Evolutionary conservation across 2,797 vertebrate genomes (phyloP).

Genomic region (Myotis daubentonii): DNA sequence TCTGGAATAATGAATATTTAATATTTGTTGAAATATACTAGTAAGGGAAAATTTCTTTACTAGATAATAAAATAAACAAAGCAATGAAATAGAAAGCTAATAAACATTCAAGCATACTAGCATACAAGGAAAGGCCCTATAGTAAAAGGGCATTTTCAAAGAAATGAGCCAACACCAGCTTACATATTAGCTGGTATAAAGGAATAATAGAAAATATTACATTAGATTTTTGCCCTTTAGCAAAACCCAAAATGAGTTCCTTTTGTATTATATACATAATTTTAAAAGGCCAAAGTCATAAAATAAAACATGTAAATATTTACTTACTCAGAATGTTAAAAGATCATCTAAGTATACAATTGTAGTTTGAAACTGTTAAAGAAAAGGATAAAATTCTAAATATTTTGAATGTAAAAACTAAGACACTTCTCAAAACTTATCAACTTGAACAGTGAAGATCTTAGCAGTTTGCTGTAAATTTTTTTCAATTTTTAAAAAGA

Average conservation of each 20-base stretch:
- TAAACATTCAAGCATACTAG: background rate
- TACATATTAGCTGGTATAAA: background rate
- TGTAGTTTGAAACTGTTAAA: slow-evolving; percentile 71
- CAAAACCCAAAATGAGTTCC: background rate
- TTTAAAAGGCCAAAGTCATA: slow-evolving; percentile 38
- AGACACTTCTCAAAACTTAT: slow-evolving; percentile 24
- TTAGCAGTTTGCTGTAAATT: background rate
- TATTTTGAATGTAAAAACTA: slow-evolving; percentile 20
- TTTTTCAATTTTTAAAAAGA: background rate
- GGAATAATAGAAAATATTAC: background rate
- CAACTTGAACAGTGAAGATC: slow-evolving; percentile 42
- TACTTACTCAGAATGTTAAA: slow-evolving; percentile 76
- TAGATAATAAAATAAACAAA: background rate
- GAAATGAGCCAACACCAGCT: background rate
- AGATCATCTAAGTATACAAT: slow-evolving; percentile 63
- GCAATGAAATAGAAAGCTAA: background rate
- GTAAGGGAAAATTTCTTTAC: background rate
- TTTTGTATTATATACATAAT: slow-evolving; percentile 27
- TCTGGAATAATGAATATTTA: background rate
- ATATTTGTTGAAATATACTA: slow-evolving; percentile 16
- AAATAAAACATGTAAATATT: slow-evolving; percentile 61
- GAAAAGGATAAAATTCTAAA: slow-evolving; percentile 73
- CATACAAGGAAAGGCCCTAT: background rate
- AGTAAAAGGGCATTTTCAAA: background rate
- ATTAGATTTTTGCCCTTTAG: background rate